Percentiles rank a stretch among this genome's conserved stretches.
These are phyloP conservation scores for Danio albolineatus DNA, from an alignment of 2,797 vertebrate species.

Conservation along the genomic window DNA sequence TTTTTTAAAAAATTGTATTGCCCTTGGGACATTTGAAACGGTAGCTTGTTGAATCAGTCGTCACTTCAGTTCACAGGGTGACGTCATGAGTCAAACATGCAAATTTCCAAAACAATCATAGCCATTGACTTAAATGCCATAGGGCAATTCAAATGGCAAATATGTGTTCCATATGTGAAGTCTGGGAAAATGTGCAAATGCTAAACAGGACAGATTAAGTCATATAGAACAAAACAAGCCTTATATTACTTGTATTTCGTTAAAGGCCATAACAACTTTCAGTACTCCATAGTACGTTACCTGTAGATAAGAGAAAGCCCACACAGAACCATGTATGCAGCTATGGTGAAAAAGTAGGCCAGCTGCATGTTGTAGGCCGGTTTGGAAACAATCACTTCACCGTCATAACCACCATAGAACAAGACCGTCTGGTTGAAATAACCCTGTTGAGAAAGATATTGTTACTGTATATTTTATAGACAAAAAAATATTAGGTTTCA, in stretches of 20 bases:
- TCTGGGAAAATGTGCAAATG: background rate
- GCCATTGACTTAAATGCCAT: background rate
- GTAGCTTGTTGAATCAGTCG: background rate
- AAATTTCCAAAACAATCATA: conserved; percentile 1
- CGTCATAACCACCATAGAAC: conserved; percentile 93
- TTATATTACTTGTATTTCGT: background rate
- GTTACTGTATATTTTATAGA: background rate
- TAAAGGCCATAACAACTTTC: background rate
- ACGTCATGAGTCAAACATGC: background rate
- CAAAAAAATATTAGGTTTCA: too few species aligned
- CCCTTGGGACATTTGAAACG: background rate
- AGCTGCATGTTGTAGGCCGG: conserved; percentile 89
- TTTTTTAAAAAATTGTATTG: background rate
- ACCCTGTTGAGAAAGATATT: conserved; percentile 77
- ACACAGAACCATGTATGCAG: conserved; percentile 86
- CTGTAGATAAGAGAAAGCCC: conserved; percentile 88
- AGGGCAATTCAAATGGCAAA: background rate
- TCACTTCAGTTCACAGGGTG: background rate
- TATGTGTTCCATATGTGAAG: background rate
- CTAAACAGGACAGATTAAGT: background rate
- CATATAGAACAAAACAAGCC: background rate
- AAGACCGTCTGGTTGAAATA: conserved; percentile 89
- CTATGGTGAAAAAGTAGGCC: conserved; percentile 93
- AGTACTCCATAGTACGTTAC: conserved; percentile 68
- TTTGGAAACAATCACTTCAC: conserved; percentile 64